Percentiles rank a stretch among this genome's conserved stretches.
phyloP scores from a whole-genome alignment of 2,113 vertebrate genomes.

The Balaeniceps rex region DNA sequence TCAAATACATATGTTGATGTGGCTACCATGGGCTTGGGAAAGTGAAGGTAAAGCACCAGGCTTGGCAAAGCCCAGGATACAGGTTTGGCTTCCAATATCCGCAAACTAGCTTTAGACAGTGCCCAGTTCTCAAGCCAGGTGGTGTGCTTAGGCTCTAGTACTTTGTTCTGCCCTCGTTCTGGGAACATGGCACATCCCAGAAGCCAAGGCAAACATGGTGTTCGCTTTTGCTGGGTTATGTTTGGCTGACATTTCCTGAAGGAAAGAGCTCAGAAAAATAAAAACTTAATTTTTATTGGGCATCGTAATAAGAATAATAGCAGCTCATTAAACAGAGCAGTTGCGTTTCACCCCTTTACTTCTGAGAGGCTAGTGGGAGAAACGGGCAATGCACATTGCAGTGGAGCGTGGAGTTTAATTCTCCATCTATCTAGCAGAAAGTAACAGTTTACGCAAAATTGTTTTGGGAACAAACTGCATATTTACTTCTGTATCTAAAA shows the following conservation, averaged over 20 bases:
- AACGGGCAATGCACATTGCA: not conserved
- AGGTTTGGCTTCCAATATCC: not conserved
- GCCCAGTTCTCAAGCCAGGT: slow-evolving; percentile 6
- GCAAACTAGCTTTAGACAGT: not conserved
- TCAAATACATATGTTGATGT: not conserved
- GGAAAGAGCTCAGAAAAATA: slow-evolving; percentile 31
- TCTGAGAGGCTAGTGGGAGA: not conserved
- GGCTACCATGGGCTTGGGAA: not conserved
- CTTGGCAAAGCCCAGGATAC: not conserved
- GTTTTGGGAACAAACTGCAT: not conserved
- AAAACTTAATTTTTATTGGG: slow-evolving; percentile 30
- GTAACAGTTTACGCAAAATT: not conserved
- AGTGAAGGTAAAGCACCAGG: slow-evolving; percentile 5
- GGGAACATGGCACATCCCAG: not conserved
- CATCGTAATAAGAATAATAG: slow-evolving; percentile 26
- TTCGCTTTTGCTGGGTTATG: slow-evolving; percentile 47
- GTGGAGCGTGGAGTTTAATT: not conserved
- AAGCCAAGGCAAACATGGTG: slow-evolving; percentile 57
- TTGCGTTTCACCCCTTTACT: not conserved
- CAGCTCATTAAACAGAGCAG: not conserved
- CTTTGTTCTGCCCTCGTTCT: slow-evolving; percentile 19
- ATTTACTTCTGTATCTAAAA: not conserved
- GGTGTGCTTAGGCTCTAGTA: not conserved
- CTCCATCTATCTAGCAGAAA: not conserved
- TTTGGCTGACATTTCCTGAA: slow-evolving; percentile 69